phyloP scores from a whole-genome alignment of 1,140 invertebrate genomes.

The Anadara kagoshimensis region DNA sequence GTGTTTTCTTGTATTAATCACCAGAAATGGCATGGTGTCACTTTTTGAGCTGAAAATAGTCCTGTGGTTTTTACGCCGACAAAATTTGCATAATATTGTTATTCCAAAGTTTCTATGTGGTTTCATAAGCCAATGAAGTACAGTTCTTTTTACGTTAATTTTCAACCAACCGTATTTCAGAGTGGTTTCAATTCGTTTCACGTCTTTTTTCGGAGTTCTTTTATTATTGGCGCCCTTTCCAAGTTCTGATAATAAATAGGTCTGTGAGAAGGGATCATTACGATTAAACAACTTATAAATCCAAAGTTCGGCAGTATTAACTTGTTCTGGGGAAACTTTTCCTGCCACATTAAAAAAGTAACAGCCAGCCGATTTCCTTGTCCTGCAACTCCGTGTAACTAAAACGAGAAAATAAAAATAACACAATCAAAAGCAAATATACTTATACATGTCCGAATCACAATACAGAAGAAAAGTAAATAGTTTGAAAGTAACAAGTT shows the following conservation, averaged over 20 bases:
- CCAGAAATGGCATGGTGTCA: slow-evolving; percentile 31
- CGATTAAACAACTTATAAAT: slow-evolving; percentile 83
- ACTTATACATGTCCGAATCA: too few relatives aligned
- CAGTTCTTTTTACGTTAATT: slow-evolving; percentile 83
- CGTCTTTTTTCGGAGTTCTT: slow-evolving; percentile 55
- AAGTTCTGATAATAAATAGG: slow-evolving; percentile 86
- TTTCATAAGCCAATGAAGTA: slow-evolving; percentile 83
- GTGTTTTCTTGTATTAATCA: slow-evolving; percentile 25
- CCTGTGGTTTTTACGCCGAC: slow-evolving; percentile 63
- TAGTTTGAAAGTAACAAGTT: too few relatives aligned
- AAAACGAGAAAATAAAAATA: slow-evolving; percentile 18
- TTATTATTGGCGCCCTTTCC: slow-evolving; percentile 64
- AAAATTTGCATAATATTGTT: slow-evolving; percentile 85
- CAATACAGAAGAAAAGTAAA: too few relatives aligned
- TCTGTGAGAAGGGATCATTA: slow-evolving; percentile 80
- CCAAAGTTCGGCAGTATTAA: slow-evolving; percentile 82
- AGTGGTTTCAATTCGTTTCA: slow-evolving; percentile 83
- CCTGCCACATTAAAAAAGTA: slow-evolving; percentile 44
- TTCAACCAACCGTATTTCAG: slow-evolving; percentile 86
- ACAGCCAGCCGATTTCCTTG: slow-evolving; percentile 43
- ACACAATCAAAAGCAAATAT: neutral
- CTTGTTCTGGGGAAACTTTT: slow-evolving; percentile 30
- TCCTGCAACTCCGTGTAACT: slow-evolving; percentile 44
- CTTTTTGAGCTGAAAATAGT: slow-evolving; percentile 47
- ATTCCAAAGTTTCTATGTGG: slow-evolving; percentile 80